A percentile compares a stretch with the other conserved stretches of the same genome.
phyloP scores from a whole-genome alignment of 2,888 invertebrate species.

The Smittia sp. region DNA sequence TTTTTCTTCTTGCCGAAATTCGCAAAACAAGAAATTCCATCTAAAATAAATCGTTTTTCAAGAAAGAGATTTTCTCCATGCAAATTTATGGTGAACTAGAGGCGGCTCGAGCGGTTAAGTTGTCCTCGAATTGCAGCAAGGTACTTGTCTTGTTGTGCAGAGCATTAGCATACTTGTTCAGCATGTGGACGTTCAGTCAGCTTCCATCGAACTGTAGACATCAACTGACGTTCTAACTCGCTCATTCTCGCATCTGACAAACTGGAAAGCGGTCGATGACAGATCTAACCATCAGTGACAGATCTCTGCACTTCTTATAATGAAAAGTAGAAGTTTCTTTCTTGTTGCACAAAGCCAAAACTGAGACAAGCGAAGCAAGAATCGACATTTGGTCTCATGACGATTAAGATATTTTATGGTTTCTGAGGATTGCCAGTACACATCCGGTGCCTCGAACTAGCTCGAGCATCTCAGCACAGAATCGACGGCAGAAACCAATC shows the following conservation, averaged over 20 bases:
- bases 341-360: constrained; percentile 8
- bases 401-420: constrained; percentile 40
- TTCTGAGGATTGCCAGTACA: constrained; percentile 37
- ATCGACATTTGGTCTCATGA: constrained; percentile 27
- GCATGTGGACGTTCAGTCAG: too few species aligned
- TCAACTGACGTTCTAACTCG: too few species aligned
- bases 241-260: too few species aligned
- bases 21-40: constrained; percentile 5
- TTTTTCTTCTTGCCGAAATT: background rate
- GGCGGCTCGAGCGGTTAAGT: too few species aligned
- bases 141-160: too few species aligned
- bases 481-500: background rate
- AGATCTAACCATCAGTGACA: too few species aligned
- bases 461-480: background rate
- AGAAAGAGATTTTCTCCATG: constrained; percentile 27
- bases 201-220: too few species aligned
- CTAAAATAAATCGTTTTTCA: constrained; percentile 8
- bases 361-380: background rate
- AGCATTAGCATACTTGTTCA: too few species aligned
- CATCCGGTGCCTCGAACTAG: constrained; percentile 27
- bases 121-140: too few species aligned
- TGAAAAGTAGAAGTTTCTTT: too few species aligned
- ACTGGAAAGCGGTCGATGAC: too few species aligned
- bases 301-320: too few species aligned
- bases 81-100: constrained; percentile 33